Evolutionary conservation across 2,797 vertebrate genomes (phyloP).

Genomic region (Sebastes steindachneri): DNA sequence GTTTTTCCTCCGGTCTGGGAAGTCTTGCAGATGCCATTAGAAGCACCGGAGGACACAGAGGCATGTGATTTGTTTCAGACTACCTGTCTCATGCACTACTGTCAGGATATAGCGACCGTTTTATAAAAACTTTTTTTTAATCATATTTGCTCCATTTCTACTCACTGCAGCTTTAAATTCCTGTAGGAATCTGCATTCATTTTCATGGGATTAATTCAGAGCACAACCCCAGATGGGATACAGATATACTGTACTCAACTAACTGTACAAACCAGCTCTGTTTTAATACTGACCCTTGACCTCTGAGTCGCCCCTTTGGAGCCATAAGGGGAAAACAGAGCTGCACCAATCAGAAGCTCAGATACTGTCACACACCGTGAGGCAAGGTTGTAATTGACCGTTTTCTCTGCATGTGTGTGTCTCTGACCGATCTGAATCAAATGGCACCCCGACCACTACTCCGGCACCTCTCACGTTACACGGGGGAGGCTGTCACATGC

Average conservation of each 20-base stretch:
- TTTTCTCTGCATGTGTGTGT: slow-evolving; percentile 14
- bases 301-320: not conserved
- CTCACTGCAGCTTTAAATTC: too few relatives aligned
- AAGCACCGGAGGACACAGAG: too few relatives aligned
- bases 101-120: too few relatives aligned
- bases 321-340: not conserved
- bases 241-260: not conserved
- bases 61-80: too few relatives aligned
- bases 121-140: too few relatives aligned
- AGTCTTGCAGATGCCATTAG: too few relatives aligned
- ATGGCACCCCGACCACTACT: slow-evolving; percentile 20
- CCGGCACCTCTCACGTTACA: slow-evolving; percentile 65
- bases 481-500: slow-evolving; percentile 69
- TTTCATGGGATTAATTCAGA: not conserved
- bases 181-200: not conserved
- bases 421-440: slow-evolving; percentile 36
- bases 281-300: slow-evolving; percentile 4
- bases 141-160: too few relatives aligned
- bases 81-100: too few relatives aligned
- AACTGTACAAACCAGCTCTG: not conserved
- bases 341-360: slow-evolving; percentile 7
- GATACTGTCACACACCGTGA: not conserved
- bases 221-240: not conserved
- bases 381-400: not conserved
- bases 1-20: too few relatives aligned